Evolutionary conservation across 2,888 invertebrate species (phyloP), one percentile per base, ranked within the genome.

Genomic region (Blomia tropicalis): DNA sequence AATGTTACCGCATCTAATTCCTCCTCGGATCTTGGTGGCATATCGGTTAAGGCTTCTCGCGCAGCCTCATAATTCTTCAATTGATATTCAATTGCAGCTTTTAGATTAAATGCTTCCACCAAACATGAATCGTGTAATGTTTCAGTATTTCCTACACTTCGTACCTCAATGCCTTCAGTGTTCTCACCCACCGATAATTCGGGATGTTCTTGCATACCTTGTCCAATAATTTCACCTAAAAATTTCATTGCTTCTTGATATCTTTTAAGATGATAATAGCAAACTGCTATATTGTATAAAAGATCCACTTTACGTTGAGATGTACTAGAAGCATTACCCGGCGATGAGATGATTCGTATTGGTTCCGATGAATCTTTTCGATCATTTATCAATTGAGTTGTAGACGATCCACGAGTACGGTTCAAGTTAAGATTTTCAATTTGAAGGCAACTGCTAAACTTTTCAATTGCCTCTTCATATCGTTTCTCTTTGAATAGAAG

Each of bases 21-120:
- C 72, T 92, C 91, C 74, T 98, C 96, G 7, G 89, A 85, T 66
- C 98, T 69, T 0, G 79, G 78, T 2, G 79, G 79, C 79, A 79
- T 79, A 69, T 79, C 79, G 4, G 77, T 77, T 31, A 91, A 74
- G 0, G 90, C 88, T 75, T 90, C 89, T 69, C 84, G 79, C 0
- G 90, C 85, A 2, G 86, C 85, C 70, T 88, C 87, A 70, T 86
- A 78, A 73, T 90, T 87, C 73, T 85, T 86, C 59, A 87, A 79
- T 73, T 92, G 89, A 75, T 90, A 98, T 75, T 96, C 95, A 69
- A 98, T 91, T 3, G 96, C 96, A 11, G 96, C 93, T 78, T 96
- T 96, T 25, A 98, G 79, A 77, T 98, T 98, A 72, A 96, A 91
- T 0, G 96, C 95, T 77, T 98, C 98, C 14, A 98, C 89, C 2